Evolutionary conservation across 2,797 vertebrate genomes (phyloP).

Genomic region (Eulemur albifrons): DNA sequence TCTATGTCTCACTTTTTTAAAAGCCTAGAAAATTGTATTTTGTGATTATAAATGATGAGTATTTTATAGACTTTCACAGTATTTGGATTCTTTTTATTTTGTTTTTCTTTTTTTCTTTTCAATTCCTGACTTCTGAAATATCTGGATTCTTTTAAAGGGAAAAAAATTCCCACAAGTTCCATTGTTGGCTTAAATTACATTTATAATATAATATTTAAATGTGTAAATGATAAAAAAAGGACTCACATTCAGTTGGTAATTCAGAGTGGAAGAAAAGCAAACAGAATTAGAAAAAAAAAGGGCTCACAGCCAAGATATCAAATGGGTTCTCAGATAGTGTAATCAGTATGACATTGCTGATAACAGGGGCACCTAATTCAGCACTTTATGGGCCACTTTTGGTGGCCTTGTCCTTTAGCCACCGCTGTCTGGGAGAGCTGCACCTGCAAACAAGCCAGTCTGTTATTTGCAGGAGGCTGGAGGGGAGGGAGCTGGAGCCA

Average conservation of each 20-base stretch:
- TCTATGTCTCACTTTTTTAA: not conserved
- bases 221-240: not conserved
- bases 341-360: not conserved
- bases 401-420: not conserved
- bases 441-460: not conserved
- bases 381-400: not conserved
- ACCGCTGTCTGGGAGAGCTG: not conserved
- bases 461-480: not conserved
- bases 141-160: not conserved
- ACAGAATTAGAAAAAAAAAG: not conserved
- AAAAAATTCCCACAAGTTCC: not conserved
- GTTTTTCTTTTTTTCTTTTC: no score
- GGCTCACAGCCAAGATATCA: not conserved
- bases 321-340: not conserved
- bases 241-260: not conserved
- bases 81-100: not conserved
- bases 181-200: slow-evolving; percentile 13
- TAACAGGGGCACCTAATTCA: not conserved
- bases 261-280: no score
- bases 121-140: not conserved
- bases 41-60: slow-evolving; percentile 29
- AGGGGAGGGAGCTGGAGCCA: not conserved
- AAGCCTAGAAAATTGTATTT: not conserved
- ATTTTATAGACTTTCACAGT: not conserved
- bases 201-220: slow-evolving; percentile 32